phyloP scores from a whole-genome alignment of 1,140 invertebrate genomes.

The Diabrotica virgifera region DNA sequence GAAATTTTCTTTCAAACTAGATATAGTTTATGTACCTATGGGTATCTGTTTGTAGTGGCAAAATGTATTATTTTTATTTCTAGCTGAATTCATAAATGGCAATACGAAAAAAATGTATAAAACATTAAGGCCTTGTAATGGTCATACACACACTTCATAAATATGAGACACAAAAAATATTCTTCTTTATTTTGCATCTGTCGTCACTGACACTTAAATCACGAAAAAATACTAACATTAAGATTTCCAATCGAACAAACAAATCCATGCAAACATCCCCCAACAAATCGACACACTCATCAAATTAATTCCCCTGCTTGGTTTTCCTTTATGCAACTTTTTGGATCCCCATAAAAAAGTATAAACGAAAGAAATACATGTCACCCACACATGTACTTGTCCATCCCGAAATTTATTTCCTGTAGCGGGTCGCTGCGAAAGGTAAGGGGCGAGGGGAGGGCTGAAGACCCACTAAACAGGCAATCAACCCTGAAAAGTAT shows the following conservation, averaged over 20 bases:
- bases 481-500: slow-evolving; percentile 2
- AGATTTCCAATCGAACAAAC: not conserved
- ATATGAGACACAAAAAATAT: no score
- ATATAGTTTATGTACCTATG: no score
- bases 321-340: not conserved
- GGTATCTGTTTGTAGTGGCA: no score
- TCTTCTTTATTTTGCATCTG: no score
- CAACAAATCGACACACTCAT: not conserved
- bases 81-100: no score
- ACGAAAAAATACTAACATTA: no score
- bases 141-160: no score
- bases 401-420: not conserved
- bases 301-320: not conserved
- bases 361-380: not conserved
- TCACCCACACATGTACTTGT: slow-evolving; percentile 1
- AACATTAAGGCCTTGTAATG: no score
- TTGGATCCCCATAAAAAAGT: not conserved
- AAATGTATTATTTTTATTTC: no score
- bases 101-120: no score
- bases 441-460: not conserved
- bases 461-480: not conserved
- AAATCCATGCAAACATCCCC: not conserved
- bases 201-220: no score
- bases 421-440: not conserved
- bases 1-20: no score